These are phyloP conservation scores for Patella ulyssiponensis DNA, from an alignment of 2,888 invertebrate genomes.

Conservation along the genomic window DNA sequence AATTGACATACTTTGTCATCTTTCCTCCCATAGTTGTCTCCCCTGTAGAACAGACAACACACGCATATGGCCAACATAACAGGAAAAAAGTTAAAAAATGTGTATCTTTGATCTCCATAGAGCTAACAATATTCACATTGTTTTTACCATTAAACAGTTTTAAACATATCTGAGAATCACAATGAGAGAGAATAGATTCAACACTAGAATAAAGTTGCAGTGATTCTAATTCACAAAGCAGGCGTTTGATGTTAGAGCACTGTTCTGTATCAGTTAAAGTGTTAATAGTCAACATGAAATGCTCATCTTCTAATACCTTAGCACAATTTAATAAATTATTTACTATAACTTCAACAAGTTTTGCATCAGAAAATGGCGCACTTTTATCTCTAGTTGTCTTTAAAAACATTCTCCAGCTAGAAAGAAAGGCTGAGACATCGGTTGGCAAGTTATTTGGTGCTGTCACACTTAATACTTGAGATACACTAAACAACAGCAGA, in stretches of 20 bases:
- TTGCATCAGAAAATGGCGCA: neutral
- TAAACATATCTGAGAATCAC: neutral
- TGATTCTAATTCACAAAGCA: neutral
- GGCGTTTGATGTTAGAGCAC: neutral
- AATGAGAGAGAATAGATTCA: neutral
- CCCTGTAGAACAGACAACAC: neutral
- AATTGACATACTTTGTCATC: neutral
- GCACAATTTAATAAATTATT: neutral
- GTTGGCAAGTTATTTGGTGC: conserved; percentile 4
- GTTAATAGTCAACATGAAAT: neutral
- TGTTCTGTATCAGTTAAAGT: neutral
- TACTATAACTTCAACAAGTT: neutral
- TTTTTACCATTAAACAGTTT: neutral
- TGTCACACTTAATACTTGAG: conserved; percentile 26
- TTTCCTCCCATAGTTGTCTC: neutral
- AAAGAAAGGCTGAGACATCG: neutral
- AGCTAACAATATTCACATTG: neutral
- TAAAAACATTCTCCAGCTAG: neutral
- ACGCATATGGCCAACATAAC: neutral
- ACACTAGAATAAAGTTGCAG: neutral
- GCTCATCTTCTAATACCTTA: neutral
- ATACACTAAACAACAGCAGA: conserved; percentile 30
- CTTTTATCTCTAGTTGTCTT: neutral
- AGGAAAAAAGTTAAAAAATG: neutral
- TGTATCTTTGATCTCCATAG: neutral